Base-by-base conservation (phyloP, 2,888 invertebrate species). In the Conistra vaccinii region DNA sequence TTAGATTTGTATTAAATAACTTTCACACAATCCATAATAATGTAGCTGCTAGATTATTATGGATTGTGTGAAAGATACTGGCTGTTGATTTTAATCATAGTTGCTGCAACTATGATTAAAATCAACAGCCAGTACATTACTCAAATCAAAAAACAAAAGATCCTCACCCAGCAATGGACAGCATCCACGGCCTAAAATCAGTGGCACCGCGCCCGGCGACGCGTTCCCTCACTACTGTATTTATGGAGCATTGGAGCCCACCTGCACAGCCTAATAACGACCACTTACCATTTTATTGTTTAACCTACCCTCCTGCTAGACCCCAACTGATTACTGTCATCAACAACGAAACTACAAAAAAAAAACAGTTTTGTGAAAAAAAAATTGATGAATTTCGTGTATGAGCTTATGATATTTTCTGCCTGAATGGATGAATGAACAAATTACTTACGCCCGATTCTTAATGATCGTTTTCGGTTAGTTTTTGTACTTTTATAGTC, bases 271-370 rank as follows among this genome's bases (percentile, higher is more conserved):
- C 61, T 85, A 89, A 86, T 84, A 83, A 83, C 85, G 45, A 74
- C 81, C 86, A 85, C 87, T 88, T 86, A 86, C 68, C 78, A 82
- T 87, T 84, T 84, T 83, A 87, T 84, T 85, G 83, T 84, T 87
- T 81, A 83, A 82, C 78, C 69, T 77, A 78, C 68, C 70, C 77
- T 82, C 70, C 69, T 68, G 71, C 67, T 69, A 72, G 23, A 70
- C 62, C 51, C 23, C 55, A 61, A 9, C 32, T 61, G 67, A 66
- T 80, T 67, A 76, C 42, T 70, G 48, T 55, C 61, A 35, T 73
- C 55, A 67, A 32, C 55, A 73, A 0, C 1, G 14, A n/a, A 32
- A 26, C 26, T 48, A 6, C 45, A 48, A 48, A 48, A 48, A 45
- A 45, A 45, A 10, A 12, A 14, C 5, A 14, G 3, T 20, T 4